A percentile compares a stretch with the other conserved stretches of the same genome.
phyloP scores from a whole-genome alignment of 2,797 vertebrate species.

The Xenops minutus region DNA sequence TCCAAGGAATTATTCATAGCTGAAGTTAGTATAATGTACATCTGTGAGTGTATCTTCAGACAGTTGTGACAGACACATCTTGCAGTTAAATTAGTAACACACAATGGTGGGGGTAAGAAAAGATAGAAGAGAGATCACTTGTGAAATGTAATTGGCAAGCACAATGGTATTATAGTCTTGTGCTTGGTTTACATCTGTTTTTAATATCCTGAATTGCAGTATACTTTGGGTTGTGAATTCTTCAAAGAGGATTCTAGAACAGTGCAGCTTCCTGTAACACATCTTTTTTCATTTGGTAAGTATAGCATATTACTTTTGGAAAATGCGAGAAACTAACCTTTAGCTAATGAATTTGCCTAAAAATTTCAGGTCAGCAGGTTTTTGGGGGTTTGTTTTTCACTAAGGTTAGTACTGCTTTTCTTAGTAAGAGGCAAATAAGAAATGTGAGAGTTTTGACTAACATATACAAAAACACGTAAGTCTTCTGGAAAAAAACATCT shows the following conservation, averaged over 20 bases:
- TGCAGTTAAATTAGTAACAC: not conserved
- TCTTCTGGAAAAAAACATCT: not conserved
- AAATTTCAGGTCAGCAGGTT: not conserved
- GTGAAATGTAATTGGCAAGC: not conserved
- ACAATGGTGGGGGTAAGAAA: not conserved
- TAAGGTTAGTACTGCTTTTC: not conserved
- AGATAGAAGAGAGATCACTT: not conserved
- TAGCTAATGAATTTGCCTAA: not conserved
- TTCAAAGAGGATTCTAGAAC: conserved; percentile 83
- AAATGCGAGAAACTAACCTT: not conserved
- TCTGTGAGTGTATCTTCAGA: not conserved
- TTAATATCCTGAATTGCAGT: conserved; percentile 77
- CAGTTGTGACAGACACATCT: not conserved
- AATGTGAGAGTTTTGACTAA: not conserved
- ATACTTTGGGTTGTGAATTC: conserved; percentile 92
- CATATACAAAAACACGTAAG: not conserved
- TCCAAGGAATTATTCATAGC: not conserved
- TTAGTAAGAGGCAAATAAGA: not conserved
- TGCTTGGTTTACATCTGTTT: not conserved
- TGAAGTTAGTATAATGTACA: not conserved
- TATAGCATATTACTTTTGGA: conserved; percentile 17
- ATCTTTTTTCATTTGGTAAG: conserved; percentile 91
- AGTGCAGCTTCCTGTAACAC: conserved; percentile 81
- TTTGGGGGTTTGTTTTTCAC: not conserved
- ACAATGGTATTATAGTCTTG: not conserved